Evolutionary conservation across 2,888 invertebrate genomes (phyloP), one percentile per base, ranked within the genome.

Genomic region (Sthenelais limicola): DNA sequence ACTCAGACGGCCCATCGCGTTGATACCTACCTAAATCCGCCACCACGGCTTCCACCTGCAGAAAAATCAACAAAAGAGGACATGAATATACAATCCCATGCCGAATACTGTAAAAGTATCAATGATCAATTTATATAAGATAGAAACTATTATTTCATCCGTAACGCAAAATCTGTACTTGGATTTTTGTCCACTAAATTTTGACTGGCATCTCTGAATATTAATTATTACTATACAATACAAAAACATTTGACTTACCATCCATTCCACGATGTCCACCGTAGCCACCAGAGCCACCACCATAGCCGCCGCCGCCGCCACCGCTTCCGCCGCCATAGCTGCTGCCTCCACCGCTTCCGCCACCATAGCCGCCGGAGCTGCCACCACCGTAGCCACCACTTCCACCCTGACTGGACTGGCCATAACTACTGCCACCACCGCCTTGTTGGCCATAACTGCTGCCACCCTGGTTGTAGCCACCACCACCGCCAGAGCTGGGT

Each of bases 221-320:
- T n/a, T n/a, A n/a, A n/a, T n/a, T n/a, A n/a, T n/a, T n/a, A n/a
- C n/a, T n/a, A n/a, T n/a, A n/a, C n/a, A n/a, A n/a, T n/a, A n/a
- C n/a, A n/a, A n/a, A n/a, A n/a, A n/a, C n/a, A n/a, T 18, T 43
- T 43, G 15, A 43, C 47, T 48, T 48, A 48, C 48, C 48, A 24
- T 67, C 47, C 9, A n/a, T 30, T 48, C 67, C 67, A 67, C 47
- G 48, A 5, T 2, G 67, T 24, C 89, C 90, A 68, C 90, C 90
- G 21, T 86, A 80, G 33, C 84, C 83, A 33, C 85, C 82, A n/a
- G 90, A 85, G 28, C 62, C 62, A 49, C 74, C 70, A 12, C 72
- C 73, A 15, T 73, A 49, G 38, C 73, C 51, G 24, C 70, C 71
- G 28, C 77, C 73, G 32, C 78, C 75, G 84, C 48, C 67, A 70